Percentiles rank a stretch among this genome's conserved stretches.
phyloP scores from a whole-genome alignment of 2,888 invertebrate genomes.

The Tipula confusa region DNA sequence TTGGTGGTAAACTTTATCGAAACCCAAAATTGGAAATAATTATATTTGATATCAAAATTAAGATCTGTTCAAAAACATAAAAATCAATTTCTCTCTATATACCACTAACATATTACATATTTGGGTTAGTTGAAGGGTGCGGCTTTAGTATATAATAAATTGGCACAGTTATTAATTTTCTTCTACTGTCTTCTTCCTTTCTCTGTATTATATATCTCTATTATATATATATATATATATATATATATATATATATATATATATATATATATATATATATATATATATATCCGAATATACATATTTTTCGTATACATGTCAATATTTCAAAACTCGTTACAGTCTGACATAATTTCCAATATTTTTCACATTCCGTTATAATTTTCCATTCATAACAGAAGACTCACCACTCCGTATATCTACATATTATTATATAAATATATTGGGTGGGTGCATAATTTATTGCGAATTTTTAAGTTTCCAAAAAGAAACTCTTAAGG shows the following conservation, averaged over 20 bases:
- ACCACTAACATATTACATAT: background rate
- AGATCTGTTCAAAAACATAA: no score
- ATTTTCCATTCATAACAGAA: slow-evolving; percentile 3
- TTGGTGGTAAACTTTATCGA: no score
- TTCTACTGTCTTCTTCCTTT: background rate
- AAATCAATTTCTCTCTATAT: background rate
- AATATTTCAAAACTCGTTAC: slow-evolving; percentile 3
- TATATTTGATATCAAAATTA: no score
- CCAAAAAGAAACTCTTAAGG: no score
- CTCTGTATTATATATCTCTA: background rate
- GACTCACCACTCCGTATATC: background rate
- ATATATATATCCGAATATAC: background rate
- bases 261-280: background rate
- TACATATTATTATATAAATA: no score
- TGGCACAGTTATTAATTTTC: slow-evolving; percentile 3
- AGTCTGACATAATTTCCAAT: background rate
- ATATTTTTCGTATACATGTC: background rate
- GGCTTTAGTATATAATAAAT: slow-evolving; percentile 1
- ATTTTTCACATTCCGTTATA: background rate
- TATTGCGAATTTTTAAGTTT: no score
- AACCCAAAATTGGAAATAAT: no score
- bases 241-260: background rate
- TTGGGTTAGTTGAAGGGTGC: slow-evolving; percentile 25
- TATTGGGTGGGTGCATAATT: no score
- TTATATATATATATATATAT: background rate